Evolutionary conservation across 2,113 vertebrate genomes (phyloP).

Genomic region (Kryptolebias marmoratus): DNA sequence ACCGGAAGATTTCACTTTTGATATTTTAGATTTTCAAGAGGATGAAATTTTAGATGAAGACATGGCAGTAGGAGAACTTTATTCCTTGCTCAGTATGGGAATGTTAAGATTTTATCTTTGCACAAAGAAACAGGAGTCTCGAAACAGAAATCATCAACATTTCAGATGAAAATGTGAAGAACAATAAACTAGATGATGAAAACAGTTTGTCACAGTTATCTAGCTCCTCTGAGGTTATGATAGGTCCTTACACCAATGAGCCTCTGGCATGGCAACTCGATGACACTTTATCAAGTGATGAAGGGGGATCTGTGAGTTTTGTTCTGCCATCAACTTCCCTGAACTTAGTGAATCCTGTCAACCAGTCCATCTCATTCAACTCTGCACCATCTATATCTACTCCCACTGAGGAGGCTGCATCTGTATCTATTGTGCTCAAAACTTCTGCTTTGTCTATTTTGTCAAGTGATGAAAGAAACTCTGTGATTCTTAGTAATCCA

Average conservation of each 20-base stretch:
- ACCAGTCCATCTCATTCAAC: neutral
- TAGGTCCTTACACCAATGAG: neutral
- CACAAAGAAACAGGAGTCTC: neutral
- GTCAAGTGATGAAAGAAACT: neutral
- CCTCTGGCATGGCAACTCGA: neutral
- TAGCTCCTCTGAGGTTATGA: too few species aligned
- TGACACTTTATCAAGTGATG: too few species aligned
- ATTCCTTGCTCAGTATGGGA: neutral
- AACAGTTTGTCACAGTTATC: too few species aligned
- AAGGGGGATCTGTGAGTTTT: neutral
- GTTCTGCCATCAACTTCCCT: neutral
- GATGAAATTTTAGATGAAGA: neutral
- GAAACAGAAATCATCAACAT: neutral
- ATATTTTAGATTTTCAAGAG: neutral
- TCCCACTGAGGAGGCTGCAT: neutral
- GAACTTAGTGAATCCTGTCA: neutral
- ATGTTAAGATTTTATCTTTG: slow-evolving; percentile 6
- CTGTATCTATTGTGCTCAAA: neutral
- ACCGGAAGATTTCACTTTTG: neutral
- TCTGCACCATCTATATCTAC: neutral
- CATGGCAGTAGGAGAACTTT: neutral
- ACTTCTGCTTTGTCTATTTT: neutral
- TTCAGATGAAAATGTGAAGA: too few species aligned
- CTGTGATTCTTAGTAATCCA: neutral
- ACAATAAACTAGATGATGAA: too few species aligned